Conservation (phyloP, 2,797 vertebrate species). For the Pseudopleuronectes americanus region DNA sequence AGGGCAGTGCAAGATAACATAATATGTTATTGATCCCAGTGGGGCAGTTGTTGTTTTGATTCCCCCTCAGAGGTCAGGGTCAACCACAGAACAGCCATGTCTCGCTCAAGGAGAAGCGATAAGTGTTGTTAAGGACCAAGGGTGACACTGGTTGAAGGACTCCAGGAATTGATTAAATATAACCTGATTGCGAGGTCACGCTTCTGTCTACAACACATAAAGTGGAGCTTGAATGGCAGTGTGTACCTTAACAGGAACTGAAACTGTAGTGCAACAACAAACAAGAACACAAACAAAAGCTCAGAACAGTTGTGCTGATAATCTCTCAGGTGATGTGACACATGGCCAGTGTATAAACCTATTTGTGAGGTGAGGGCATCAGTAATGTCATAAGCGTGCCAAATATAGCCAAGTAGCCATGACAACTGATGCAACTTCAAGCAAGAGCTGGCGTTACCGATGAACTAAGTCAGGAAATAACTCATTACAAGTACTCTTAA, state of each 20-base stretch:
- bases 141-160: conserved; percentile 10
- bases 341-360: conserved; percentile 35
- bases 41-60: neutral
- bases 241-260: neutral
- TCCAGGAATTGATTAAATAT: conserved; percentile 21
- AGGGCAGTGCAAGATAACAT: neutral
- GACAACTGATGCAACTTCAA: conserved; percentile 61
- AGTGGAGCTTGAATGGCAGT: neutral
- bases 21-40: conserved; percentile 20
- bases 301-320: neutral
- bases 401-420: conserved; percentile 41
- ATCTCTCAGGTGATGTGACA: conserved; percentile 5
- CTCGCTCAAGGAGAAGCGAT: conserved; percentile 1
- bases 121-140: neutral
- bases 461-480: neutral
- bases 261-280: neutral
- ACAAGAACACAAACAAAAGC: neutral
- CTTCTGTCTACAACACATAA: neutral
- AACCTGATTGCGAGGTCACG: neutral
- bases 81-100: neutral
- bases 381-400: conserved; percentile 28
- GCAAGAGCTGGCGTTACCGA: conserved; percentile 51
- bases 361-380: conserved; percentile 32
- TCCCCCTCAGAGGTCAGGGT: conserved; percentile 19
- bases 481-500: neutral